These are phyloP conservation scores for Tolypeutes matacus DNA, from an alignment of 2,797 vertebrate species.

Conservation along the genomic window DNA sequence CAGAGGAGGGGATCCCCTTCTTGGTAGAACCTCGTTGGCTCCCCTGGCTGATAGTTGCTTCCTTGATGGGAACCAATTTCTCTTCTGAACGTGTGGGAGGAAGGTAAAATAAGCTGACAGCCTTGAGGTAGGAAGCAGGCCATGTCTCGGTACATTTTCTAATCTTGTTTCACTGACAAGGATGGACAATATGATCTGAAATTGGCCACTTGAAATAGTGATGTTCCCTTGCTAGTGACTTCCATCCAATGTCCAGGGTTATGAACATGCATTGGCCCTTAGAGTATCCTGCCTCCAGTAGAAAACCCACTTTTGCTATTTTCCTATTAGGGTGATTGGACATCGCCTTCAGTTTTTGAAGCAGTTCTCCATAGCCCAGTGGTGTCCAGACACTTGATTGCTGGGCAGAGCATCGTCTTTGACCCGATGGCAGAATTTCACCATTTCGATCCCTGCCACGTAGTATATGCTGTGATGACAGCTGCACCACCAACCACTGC, in stretches of 20 bases:
- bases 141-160: not conserved
- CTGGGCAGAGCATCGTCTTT: not conserved
- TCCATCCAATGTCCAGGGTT: not conserved
- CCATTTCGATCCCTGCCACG: not conserved
- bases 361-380: not conserved
- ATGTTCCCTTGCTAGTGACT: not conserved
- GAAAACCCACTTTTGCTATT: not conserved
- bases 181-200: not conserved
- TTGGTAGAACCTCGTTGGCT: not conserved
- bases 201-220: not conserved
- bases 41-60: not conserved
- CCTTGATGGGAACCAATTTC: not conserved
- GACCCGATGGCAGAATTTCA: not conserved
- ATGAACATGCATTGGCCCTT: not conserved
- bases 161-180: not conserved
- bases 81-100: not conserved
- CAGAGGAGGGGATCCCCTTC: not conserved
- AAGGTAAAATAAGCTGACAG: not conserved
- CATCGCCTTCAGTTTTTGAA: not conserved
- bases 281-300: not conserved
- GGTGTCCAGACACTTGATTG: not conserved
- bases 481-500: accelerated
- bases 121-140: not conserved
- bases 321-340: not conserved
- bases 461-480: not conserved